A percentile compares a stretch with the other conserved stretches of the same genome.
Conservation (phyloP, 2,888 invertebrate genomes). For the Yponomeuta evonymella region DNA sequence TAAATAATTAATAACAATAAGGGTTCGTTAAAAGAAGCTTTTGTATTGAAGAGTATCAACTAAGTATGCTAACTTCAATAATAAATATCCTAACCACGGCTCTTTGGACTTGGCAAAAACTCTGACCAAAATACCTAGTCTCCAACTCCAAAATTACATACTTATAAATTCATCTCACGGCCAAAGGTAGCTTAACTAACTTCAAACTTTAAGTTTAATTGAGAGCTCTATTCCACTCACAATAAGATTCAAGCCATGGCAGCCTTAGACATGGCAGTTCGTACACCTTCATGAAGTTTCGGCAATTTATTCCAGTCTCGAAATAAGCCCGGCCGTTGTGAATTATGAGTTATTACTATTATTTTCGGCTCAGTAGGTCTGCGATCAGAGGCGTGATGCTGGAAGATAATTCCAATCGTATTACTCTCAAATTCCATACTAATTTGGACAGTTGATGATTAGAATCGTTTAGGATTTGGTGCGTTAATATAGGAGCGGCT, state of each 20-base stretch:
- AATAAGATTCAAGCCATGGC: background rate
- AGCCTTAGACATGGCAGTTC: background rate
- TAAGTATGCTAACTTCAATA: no score
- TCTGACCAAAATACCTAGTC: background rate
- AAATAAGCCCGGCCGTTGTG: background rate
- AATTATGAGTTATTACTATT: background rate
- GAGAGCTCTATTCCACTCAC: background rate
- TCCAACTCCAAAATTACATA: background rate
- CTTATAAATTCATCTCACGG: background rate
- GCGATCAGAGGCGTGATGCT: no score
- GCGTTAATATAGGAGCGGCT: no score
- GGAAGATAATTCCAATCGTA: no score
- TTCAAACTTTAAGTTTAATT: background rate
- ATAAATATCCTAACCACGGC: background rate
- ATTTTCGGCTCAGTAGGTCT: background rate
- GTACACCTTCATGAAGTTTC: background rate
- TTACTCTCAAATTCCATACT: no score
- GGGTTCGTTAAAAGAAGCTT: no score
- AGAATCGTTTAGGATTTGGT: no score
- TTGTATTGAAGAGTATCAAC: no score
- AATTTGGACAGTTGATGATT: no score
- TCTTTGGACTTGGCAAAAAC: background rate
- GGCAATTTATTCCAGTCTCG: background rate
- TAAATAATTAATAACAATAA: no score
- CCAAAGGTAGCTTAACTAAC: background rate